These are phyloP conservation scores for Cathartes aura DNA, from an alignment of 2,113 vertebrate species.

Conservation along the genomic window DNA sequence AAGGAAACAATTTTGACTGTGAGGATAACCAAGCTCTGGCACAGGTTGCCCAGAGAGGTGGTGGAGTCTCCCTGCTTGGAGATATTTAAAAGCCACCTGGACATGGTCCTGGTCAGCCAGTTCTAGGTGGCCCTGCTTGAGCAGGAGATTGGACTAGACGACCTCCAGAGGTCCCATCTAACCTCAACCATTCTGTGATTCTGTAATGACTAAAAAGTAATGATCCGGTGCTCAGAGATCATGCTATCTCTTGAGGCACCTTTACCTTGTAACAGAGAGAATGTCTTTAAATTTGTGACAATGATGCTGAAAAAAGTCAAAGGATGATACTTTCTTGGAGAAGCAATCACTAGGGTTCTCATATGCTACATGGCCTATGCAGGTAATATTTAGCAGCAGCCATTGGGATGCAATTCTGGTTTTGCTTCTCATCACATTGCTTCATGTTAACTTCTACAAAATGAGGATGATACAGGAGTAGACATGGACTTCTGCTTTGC, in stretches of 20 bases:
- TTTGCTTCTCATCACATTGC: neutral
- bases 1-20: neutral
- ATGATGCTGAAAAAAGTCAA: neutral
- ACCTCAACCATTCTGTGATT: neutral
- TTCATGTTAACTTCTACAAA: neutral
- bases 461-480: neutral
- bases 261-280: neutral
- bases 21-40: neutral
- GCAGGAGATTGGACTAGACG: neutral
- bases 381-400: neutral
- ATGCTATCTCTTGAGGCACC: neutral
- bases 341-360: neutral
- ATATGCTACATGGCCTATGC: neutral
- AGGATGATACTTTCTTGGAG: neutral
- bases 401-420: neutral
- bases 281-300: neutral
- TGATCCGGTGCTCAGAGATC: neutral
- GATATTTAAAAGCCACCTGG: neutral
- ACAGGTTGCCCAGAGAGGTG: neutral
- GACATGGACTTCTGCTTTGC: neutral
- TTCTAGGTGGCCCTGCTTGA: neutral
- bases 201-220: neutral
- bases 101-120: neutral
- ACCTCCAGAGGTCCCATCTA: neutral
- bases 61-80: neutral